Percentiles rank a stretch among this genome's conserved stretches.
Evolutionary conservation across 2,797 vertebrate genomes (phyloP).

Genomic region (Basileuterus tristriatus): DNA sequence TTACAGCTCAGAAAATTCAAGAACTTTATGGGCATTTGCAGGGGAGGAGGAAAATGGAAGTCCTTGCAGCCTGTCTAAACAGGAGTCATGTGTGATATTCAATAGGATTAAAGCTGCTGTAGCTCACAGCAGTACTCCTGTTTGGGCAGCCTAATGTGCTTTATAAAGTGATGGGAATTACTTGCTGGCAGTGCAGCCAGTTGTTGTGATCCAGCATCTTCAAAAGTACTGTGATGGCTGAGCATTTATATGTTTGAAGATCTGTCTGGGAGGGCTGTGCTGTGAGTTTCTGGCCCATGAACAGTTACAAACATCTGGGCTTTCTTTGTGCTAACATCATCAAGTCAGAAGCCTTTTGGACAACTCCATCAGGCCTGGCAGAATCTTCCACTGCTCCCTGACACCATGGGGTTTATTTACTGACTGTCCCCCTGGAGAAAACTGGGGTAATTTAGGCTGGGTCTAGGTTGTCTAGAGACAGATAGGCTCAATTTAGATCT

Average conservation of each 20-base stretch:
- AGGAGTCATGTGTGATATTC: background rate
- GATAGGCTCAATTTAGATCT: background rate
- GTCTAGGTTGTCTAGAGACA: background rate
- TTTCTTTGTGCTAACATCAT: background rate
- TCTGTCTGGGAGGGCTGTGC: background rate
- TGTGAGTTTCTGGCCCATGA: background rate
- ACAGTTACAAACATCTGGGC: background rate
- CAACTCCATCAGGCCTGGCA: background rate
- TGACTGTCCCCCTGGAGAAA: background rate
- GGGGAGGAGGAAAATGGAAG: slow-evolving; percentile 38
- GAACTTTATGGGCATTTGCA: slow-evolving; percentile 37
- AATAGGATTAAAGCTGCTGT: background rate
- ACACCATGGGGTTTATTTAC: background rate
- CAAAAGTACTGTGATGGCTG: background rate
- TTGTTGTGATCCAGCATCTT: slow-evolving; percentile 12
- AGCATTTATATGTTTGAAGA: background rate
- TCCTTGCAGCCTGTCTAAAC: slow-evolving; percentile 6
- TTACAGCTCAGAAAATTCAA: slow-evolving; percentile 49
- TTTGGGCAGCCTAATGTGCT: background rate
- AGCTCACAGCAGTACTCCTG: background rate
- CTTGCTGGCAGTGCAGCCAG: background rate
- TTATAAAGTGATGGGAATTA: background rate
- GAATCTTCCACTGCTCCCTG: background rate
- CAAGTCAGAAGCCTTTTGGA: background rate
- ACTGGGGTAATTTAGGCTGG: background rate